Conservation (phyloP, 2,113 vertebrate species). For the Platysteira castanea region DNA sequence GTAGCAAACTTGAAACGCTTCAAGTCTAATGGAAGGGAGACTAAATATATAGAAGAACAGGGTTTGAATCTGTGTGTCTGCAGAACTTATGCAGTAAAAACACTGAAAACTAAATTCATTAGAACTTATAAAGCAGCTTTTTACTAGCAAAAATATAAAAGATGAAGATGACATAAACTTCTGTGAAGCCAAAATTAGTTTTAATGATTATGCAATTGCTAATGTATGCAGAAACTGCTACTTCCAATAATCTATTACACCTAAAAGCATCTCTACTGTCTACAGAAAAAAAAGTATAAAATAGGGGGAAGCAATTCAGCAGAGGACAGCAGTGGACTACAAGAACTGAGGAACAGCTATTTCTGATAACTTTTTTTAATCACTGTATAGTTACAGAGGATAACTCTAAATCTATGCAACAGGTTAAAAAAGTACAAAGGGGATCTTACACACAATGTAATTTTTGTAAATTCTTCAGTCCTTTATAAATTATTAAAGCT, state of each 20-base stretch:
- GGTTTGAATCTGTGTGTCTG: neutral
- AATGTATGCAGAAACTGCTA: neutral
- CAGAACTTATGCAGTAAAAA: neutral
- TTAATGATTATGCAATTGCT: neutral
- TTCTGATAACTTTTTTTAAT: neutral
- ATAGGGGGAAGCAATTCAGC: neutral
- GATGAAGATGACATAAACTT: neutral
- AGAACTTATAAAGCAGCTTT: neutral
- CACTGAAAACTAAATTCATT: neutral
- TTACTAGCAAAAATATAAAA: neutral
- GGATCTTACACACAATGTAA: neutral
- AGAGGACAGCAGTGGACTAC: neutral
- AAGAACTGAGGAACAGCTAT: neutral
- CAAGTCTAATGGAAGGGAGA: neutral
- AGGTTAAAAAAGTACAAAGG: neutral
- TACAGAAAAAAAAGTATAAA: neutral
- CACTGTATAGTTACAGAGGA: neutral
- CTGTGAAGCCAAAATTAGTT: neutral
- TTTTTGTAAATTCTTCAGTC: neutral
- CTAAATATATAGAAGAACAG: neutral
- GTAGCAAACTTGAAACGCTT: neutral
- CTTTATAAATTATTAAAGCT: neutral
- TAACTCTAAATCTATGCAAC: neutral
- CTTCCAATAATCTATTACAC: neutral
- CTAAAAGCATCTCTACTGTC: neutral